Evolutionary conservation across 2,113 vertebrate species (phyloP).

Genomic region (Pelecanus crispus): DNA sequence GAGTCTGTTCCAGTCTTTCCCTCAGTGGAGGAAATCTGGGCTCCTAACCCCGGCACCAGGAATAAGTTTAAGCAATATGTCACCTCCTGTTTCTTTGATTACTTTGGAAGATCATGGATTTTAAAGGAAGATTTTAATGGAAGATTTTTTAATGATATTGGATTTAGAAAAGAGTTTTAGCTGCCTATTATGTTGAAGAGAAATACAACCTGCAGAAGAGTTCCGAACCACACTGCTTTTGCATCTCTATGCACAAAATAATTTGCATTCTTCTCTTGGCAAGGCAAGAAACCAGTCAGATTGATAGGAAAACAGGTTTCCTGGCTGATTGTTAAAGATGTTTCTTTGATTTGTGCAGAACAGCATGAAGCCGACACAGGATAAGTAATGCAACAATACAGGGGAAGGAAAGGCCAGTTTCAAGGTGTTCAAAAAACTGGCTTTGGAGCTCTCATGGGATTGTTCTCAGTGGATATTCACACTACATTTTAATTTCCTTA

Average conservation of each 20-base stretch:
- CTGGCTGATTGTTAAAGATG: constrained; percentile 20
- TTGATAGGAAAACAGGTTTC: constrained; percentile 41
- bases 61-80: neutral
- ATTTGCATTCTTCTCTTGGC: constrained; percentile 36
- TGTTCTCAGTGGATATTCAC: neutral
- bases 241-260: neutral
- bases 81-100: neutral
- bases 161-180: neutral
- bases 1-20: neutral
- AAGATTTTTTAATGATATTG: neutral
- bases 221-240: neutral
- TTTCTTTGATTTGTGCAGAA: constrained; percentile 17
- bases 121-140: neutral
- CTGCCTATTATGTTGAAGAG: neutral
- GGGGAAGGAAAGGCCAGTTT: neutral
- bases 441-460: neutral
- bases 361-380: neutral
- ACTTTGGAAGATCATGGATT: neutral
- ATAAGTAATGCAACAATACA: neutral
- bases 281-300: constrained; percentile 17
- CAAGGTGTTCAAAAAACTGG: neutral
- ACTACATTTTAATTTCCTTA: neutral
- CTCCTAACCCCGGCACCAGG: neutral
- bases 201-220: neutral
- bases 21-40: neutral